Evolutionary conservation across 2,113 vertebrate species (phyloP).

Genomic region (Urocolius indicus): DNA sequence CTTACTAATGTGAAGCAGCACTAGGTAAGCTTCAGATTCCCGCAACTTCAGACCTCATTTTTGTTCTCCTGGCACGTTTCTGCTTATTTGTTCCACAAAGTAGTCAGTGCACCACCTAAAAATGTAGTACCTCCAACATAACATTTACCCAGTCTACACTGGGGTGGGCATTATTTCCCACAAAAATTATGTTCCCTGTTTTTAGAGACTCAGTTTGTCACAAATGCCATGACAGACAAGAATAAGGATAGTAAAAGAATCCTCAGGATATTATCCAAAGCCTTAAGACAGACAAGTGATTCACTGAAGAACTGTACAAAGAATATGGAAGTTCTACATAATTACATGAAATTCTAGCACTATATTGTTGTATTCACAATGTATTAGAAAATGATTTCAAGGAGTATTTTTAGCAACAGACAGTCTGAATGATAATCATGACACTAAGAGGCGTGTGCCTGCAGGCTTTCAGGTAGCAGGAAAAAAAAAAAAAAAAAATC

Average conservation of each 20-base stretch:
- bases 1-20: background rate
- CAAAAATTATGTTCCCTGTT: background rate
- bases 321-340: background rate
- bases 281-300: background rate
- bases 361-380: background rate
- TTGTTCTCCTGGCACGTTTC: background rate
- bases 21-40: background rate
- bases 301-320: background rate
- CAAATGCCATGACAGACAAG: background rate
- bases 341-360: background rate
- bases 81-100: background rate
- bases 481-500: constrained; percentile 5
- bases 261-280: background rate
- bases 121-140: background rate
- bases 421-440: background rate
- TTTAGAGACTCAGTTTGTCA: background rate
- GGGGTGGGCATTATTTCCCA: background rate
- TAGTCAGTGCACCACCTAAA: background rate
- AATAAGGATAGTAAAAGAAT: background rate
- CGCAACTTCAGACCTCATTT: background rate
- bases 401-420: background rate
- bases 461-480: background rate
- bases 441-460: background rate
- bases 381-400: background rate
- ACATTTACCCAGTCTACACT: background rate